These are phyloP conservation scores for Dufourea novaeangliae DNA, from an alignment of 1,140 invertebrate species.

Conservation along the genomic window DNA sequence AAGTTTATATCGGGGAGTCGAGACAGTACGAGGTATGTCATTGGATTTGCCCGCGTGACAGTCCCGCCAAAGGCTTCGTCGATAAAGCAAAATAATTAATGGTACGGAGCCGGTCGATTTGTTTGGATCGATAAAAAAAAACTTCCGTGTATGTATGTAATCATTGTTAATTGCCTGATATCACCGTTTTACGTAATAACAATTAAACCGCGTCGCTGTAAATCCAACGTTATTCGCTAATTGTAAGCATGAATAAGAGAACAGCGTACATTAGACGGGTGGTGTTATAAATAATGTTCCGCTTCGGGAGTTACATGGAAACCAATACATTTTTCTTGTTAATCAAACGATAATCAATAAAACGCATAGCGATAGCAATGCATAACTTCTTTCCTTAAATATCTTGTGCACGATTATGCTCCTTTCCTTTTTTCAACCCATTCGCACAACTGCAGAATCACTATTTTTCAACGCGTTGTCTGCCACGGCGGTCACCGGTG, in stretches of 20 bases:
- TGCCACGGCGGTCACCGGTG: too few species aligned
- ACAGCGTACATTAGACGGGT: too few species aligned
- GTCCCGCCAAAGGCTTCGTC: constrained; percentile 50
- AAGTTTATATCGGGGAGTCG: constrained; percentile 19
- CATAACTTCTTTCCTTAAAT: too few species aligned
- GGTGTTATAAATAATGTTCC: neutral
- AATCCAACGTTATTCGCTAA: neutral
- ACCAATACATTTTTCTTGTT: neutral
- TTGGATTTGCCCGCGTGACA: constrained; percentile 28
- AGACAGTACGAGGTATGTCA: constrained; percentile 5
- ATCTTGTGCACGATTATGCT: too few species aligned
- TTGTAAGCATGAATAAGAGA: neutral
- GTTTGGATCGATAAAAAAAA: constrained; percentile 55
- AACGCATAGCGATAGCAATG: neutral
- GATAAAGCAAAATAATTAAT: constrained; percentile 64
- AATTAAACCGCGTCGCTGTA: constrained; percentile 35
- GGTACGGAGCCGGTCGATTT: constrained; percentile 40
- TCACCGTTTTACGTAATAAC: constrained; percentile 35
- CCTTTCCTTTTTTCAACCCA: too few species aligned
- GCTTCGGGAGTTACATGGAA: neutral
- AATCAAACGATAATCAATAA: constrained; percentile 3
- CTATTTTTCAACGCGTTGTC: too few species aligned
- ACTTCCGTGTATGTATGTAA: constrained; percentile 13
- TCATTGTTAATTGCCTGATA: constrained; percentile 48
- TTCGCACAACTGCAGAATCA: too few species aligned